Evolutionary conservation across 2,113 vertebrate species (phyloP), one percentile per base, ranked within the genome.

Genomic region (Lepisosteus oculatus): DNA sequence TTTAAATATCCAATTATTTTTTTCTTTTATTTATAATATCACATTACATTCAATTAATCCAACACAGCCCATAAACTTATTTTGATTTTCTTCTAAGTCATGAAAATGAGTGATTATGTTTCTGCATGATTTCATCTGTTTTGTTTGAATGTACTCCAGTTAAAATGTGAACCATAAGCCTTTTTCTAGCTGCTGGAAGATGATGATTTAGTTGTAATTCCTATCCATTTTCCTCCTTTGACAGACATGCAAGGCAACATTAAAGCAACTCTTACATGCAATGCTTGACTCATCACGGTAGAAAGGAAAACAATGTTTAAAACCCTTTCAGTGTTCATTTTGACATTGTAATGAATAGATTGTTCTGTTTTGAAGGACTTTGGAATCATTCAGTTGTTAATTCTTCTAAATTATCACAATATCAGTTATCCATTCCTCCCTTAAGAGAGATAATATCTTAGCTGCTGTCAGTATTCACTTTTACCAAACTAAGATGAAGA

Each of bases 291-390:
- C 69, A 55, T 61, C 64, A 77, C 67, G 72, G 44, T 68, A 47
- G 64, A 7, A 13, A 69, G 61, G 42, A 44, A 59, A 76, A 73
- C 70, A 44, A 67, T 71, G 72, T 78, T 29, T 61, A n/a, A 54
- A 41, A 73, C 41, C 71, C 44, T 75, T 73, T 77, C 67, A 69
- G 67, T 44, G 43, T 41, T 76, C 72, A 74, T 80, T 80, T 74
- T 51, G 69, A 66, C 70, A 29, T 29, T 65, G 63, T 77, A 63
- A 51, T 43, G 43, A 41, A 61, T 76, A 17, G 69, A 78, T 80
- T 80, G 56, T 85, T 74, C 76, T 47, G 77, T 68, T 86, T 80
- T 67, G 83, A 81, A 71, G 72, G 69, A 74, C 74, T 75, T 71
- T 61, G 68, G 13, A 61, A 77, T 74, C 15, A 70, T 74, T 85